A percentile compares a stretch with the other conserved stretches of the same genome.
Evolutionary conservation across 2,888 invertebrate species (phyloP).

Genomic region (Griposia aprilina): DNA sequence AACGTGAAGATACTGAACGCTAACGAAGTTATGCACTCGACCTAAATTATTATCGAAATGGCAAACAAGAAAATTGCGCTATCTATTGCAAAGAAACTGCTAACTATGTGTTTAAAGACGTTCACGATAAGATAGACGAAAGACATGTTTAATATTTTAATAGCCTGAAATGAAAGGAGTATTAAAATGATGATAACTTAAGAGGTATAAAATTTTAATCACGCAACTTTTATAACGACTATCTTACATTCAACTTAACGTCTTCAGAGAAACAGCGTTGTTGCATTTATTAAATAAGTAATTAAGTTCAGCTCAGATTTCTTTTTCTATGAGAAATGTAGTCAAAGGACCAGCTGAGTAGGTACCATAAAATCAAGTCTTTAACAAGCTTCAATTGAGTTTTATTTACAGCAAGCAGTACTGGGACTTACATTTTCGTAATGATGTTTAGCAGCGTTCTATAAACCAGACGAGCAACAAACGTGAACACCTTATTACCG

Average conservation of each 20-base stretch:
- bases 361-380: neutral
- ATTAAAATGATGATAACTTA: constrained; percentile 4
- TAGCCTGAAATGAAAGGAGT: constrained; percentile 20
- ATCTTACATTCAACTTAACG: neutral
- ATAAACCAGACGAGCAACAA: neutral
- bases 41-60: constrained; percentile 44
- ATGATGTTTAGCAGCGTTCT: neutral
- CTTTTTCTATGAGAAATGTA: neutral
- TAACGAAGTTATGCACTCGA: constrained; percentile 32
- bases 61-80: constrained; percentile 28
- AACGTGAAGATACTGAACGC: constrained; percentile 38
- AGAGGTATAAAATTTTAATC: constrained; percentile 13
- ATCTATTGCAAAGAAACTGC: constrained; percentile 3
- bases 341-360: neutral
- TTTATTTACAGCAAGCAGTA: neutral
- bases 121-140: constrained; percentile 27
- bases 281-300: neutral
- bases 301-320: neutral
- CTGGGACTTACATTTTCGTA: neutral
- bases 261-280: constrained; percentile 4
- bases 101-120: constrained; percentile 8
- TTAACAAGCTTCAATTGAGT: constrained; percentile 2
- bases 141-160: constrained; percentile 22
- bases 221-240: constrained; percentile 8
- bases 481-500: constrained; percentile 15